Evolutionary conservation across 2,113 vertebrate genomes (phyloP).

Genomic region (Tachysurus fulvidraco): DNA sequence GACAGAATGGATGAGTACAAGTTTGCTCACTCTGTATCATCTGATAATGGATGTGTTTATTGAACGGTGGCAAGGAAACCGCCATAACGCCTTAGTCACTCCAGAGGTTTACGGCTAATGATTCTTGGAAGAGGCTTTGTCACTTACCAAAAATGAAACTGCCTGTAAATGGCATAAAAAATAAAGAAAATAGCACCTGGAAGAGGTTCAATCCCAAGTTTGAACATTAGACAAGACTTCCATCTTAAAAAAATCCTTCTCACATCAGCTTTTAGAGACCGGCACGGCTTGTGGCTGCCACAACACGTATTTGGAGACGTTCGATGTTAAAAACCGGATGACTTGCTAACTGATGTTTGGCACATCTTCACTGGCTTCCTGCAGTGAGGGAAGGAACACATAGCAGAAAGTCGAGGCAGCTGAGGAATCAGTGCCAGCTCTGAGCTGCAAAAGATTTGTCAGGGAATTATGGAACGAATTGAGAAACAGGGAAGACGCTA

Average conservation of each 20-base stretch:
- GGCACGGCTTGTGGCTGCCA: not conserved
- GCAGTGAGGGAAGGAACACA: slow-evolving; percentile 24
- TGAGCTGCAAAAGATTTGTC: not conserved
- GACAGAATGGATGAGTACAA: slow-evolving; percentile 62
- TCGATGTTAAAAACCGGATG: slow-evolving; percentile 55
- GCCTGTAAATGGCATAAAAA: not conserved
- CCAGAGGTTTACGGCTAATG: slow-evolving; percentile 45
- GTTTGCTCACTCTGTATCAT: slow-evolving; percentile 67
- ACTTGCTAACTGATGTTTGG: slow-evolving; percentile 65
- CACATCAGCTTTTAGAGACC: not conserved
- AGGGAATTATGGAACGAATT: not conserved
- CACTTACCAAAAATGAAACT: slow-evolving; percentile 47
- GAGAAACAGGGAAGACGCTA: not conserved
- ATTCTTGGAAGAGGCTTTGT: slow-evolving; percentile 54
- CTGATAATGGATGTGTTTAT: slow-evolving; percentile 56
- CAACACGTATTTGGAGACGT: slow-evolving; percentile 34
- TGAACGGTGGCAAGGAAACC: slow-evolving; percentile 48
- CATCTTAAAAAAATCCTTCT: not conserved
- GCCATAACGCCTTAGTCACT: slow-evolving; percentile 52
- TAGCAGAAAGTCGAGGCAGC: not conserved
- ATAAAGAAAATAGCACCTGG: not conserved
- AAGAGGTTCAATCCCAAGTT: not conserved
- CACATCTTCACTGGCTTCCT: slow-evolving; percentile 40
- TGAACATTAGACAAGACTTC: not conserved
- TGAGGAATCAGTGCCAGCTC: slow-evolving; percentile 10